Percentiles rank a stretch among this genome's conserved stretches.
These are phyloP conservation scores for Halictus quadricinctus DNA, from an alignment of 2,888 invertebrate genomes.

Conservation along the genomic window DNA sequence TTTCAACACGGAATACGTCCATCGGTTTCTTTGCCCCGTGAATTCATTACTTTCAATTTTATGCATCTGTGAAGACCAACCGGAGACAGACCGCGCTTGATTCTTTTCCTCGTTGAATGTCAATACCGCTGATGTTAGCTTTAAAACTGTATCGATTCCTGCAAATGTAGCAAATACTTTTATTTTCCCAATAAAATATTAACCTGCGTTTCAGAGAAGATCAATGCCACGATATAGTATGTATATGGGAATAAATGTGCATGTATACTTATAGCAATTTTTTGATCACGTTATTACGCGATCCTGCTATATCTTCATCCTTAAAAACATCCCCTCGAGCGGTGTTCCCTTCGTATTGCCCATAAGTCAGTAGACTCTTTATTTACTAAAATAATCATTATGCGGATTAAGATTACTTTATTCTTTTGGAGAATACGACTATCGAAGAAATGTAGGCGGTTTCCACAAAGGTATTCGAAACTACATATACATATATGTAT, in stretches of 20 bases:
- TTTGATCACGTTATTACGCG: too few relatives aligned
- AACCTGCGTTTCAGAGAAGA: not conserved
- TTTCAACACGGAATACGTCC: not conserved
- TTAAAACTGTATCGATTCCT: not conserved
- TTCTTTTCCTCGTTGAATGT: not conserved
- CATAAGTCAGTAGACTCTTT: too few relatives aligned
- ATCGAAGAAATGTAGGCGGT: too few relatives aligned
- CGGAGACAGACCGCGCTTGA: not conserved
- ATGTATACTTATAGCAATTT: too few relatives aligned
- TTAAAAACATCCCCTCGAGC: too few relatives aligned
- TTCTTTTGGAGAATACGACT: not conserved
- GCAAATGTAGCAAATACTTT: not conserved
- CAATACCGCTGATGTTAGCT: not conserved
- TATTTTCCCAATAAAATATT: not conserved
- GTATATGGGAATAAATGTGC: not conserved
- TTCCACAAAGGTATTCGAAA: too few relatives aligned
- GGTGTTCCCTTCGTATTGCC: too few relatives aligned
- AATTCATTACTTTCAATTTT: constrained; percentile 2
- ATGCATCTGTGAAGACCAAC: not conserved
- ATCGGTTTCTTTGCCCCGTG: not conserved
- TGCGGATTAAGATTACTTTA: too few relatives aligned
- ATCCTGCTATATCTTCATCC: not conserved
- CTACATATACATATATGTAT: too few relatives aligned
- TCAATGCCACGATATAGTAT: not conserved
- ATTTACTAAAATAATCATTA: not conserved